A percentile compares a stretch with the other conserved stretches of the same genome.
Conservation (phyloP, 2,797 vertebrate species). For the Thamnophis elegans region DNA sequence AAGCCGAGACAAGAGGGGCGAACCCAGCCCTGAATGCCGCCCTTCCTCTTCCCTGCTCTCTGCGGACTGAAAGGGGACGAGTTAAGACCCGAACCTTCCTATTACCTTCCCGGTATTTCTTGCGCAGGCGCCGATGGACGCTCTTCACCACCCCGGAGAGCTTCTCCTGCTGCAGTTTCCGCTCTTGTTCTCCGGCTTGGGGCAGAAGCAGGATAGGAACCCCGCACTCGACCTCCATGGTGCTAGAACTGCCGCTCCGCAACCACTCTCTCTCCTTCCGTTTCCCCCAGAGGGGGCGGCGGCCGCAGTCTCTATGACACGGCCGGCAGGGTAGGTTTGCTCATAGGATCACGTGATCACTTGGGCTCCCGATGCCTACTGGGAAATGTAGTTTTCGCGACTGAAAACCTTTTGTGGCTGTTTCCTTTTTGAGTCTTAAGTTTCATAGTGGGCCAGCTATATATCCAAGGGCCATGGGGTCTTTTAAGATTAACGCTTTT, state of each 20-base stretch:
- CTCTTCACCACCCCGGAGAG: slow-evolving; percentile 93
- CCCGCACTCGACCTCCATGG: slow-evolving; percentile 76
- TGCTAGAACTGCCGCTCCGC: slow-evolving; percentile 56
- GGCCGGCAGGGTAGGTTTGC: background rate
- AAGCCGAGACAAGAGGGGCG: background rate
- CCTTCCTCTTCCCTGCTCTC: background rate
- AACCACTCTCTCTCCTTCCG: slow-evolving; percentile 8
- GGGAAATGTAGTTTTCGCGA: slow-evolving; percentile 23
- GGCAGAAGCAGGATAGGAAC: slow-evolving; percentile 38
- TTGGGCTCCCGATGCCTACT: background rate
- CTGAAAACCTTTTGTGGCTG: background rate
- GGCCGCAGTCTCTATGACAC: background rate
- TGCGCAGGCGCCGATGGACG: slow-evolving; percentile 92
- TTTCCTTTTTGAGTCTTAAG: background rate
- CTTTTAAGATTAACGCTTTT: background rate
- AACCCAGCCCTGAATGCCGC: background rate
- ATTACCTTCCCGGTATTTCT: slow-evolving; percentile 95
- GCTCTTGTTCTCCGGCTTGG: slow-evolving; percentile 59
- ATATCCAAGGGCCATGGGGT: background rate
- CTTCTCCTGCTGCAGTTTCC: slow-evolving; percentile 88
- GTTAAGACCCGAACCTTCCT: background rate
- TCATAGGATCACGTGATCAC: background rate
- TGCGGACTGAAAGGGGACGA: background rate
- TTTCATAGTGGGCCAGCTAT: background rate
- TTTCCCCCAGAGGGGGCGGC: background rate